Evolutionary conservation across 2,888 invertebrate genomes (phyloP).

Genomic region (Pseudococcus viburni): DNA sequence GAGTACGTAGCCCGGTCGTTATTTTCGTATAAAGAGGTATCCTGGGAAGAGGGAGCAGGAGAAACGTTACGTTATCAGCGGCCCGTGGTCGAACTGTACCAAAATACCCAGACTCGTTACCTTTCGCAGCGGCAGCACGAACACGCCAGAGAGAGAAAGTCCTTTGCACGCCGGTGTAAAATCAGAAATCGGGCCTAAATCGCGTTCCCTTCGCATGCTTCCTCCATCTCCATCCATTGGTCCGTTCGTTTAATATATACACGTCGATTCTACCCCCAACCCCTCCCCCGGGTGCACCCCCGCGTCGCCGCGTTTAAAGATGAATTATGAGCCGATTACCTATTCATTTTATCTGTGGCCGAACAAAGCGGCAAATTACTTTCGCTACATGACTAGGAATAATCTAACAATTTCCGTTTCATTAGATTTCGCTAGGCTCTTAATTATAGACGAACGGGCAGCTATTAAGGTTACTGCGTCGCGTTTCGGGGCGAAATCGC

Average conservation of each 20-base stretch:
- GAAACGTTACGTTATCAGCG: background rate
- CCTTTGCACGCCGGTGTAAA: slow-evolving; percentile 11
- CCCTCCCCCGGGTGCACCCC: background rate
- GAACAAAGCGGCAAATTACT: slow-evolving; percentile 66
- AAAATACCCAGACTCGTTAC: background rate
- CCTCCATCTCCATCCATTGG: background rate
- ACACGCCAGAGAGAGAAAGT: background rate
- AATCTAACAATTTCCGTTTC: slow-evolving; percentile 67
- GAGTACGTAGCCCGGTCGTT: background rate
- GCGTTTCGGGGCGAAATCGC: background rate
- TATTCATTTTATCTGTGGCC: slow-evolving; percentile 58
- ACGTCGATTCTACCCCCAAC: background rate
- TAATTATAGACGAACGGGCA: slow-evolving; percentile 60
- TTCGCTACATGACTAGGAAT: slow-evolving; percentile 64
- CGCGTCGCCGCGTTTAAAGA: slow-evolving; percentile 44
- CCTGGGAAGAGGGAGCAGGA: background rate
- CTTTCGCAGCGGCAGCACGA: background rate
- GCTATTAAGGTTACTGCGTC: slow-evolving; percentile 47
- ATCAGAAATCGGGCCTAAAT: slow-evolving; percentile 36
- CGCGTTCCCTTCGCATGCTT: background rate
- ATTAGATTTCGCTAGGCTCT: slow-evolving; percentile 64
- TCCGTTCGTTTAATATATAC: background rate
- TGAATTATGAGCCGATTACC: slow-evolving; percentile 66
- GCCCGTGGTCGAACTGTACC: background rate
- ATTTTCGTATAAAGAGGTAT: slow-evolving; percentile 21